Evolutionary conservation across 2,888 invertebrate genomes (phyloP), one percentile per base, ranked within the genome.

Genomic region (Chloroclysta siterata): DNA sequence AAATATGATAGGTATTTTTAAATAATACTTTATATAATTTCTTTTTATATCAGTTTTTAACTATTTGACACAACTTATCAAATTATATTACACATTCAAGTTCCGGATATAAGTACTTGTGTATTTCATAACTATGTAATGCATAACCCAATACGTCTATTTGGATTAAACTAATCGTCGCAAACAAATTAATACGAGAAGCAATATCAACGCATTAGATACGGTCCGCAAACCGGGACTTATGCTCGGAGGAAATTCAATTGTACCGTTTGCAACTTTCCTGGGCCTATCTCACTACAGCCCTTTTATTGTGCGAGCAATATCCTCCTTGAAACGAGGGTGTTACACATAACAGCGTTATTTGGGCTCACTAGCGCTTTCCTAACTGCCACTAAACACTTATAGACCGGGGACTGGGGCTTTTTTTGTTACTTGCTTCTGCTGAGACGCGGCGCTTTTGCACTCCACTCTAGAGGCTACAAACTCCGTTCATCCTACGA

Each of bases 331-430:
- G 52, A 60, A 80, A 74, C 74, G 69, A 71, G 74, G 72, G 66
- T 76, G 76, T 80, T 70, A 72, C 72, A 69, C 66, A 69, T 70
- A 73, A 77, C 72, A 73, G 63, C 66, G 74, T 78, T 81, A 77
- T 77, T 79, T 76, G 79, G 75, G 76, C 69, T 62, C 72, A 73
- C 71, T 70, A 73, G 77, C 72, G 63, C 61, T 72, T 61, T 72
- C 71, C 65, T 72, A 79, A 80, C 72, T 75, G 72, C 77, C 78
- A 74, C 77, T 82, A 77, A 80, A 78, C 75, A 74, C 76, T 82
- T 83, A 82, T 76, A 75, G 66, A 63, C 68, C 44, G 22, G 39
- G 60, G 39, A 41, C 44, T 28, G 36, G 50, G 36, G 46, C 14
- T 54, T 10, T 13, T 42, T 56, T 60, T 64, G 29, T 51, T 39